Evolutionary conservation across 2,888 invertebrate species (phyloP).

Genomic region (Anthrax anthrax): DNA sequence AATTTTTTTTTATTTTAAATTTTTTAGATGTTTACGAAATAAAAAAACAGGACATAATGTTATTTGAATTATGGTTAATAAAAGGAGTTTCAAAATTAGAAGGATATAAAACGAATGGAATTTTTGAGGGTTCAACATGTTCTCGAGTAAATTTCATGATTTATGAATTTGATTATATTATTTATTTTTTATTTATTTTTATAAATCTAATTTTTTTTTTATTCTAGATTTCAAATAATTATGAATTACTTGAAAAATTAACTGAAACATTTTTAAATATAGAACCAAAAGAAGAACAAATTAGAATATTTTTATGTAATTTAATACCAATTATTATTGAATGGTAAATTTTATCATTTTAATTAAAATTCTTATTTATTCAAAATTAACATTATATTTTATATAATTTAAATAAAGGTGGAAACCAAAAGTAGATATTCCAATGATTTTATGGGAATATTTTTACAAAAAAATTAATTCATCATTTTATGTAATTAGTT

Average conservation of each 20-base stretch:
- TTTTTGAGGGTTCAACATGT: constrained; percentile 20
- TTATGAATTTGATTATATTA: background rate
- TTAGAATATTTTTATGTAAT: constrained; percentile 34
- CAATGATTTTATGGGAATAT: constrained; percentile 42
- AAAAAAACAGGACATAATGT: constrained; percentile 16
- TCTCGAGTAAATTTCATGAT: constrained; percentile 7
- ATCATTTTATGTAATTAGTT: constrained; percentile 36
- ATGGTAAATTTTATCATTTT: constrained; percentile 18
- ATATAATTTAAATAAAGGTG: constrained; percentile 25
- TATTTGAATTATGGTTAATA: constrained; percentile 36
- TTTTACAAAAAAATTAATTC: constrained; percentile 42
- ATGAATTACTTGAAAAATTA: constrained; percentile 34
- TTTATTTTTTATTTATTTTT: background rate
- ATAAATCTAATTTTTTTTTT: constrained; percentile 8
- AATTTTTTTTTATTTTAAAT: background rate
- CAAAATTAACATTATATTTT: background rate
- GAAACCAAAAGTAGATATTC: constrained; percentile 36
- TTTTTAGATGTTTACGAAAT: constrained; percentile 15
- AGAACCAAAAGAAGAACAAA: constrained; percentile 35
- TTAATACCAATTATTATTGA: constrained; percentile 33
- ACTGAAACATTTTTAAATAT: constrained; percentile 35
- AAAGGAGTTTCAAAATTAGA: constrained; percentile 35
- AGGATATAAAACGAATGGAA: constrained; percentile 27
- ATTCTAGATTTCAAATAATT: constrained; percentile 26
- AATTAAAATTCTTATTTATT: background rate